Conservation (phyloP, 2,888 invertebrate genomes). For the Spilosoma lubricipeda region DNA sequence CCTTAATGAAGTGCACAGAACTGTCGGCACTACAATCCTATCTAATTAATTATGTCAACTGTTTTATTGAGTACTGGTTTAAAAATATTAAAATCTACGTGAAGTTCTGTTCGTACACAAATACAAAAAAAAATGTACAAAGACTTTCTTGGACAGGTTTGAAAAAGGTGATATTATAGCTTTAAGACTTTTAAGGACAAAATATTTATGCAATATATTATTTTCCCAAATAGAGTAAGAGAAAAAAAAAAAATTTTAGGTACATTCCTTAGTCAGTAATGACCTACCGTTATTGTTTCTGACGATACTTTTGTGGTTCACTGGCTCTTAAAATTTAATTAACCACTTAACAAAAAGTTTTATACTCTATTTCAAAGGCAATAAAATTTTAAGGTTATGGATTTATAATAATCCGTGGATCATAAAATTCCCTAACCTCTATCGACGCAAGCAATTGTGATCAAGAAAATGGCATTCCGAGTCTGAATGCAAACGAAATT, state of each 20-base stretch:
- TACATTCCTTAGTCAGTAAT: too few relatives aligned
- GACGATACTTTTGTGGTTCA: not conserved
- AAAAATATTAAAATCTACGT: not conserved
- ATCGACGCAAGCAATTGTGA: slow-evolving; percentile 44
- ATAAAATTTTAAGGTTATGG: slow-evolving; percentile 34
- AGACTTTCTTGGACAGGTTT: too few relatives aligned
- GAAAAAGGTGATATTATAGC: too few relatives aligned
- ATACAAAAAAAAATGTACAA: too few relatives aligned
- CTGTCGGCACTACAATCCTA: not conserved
- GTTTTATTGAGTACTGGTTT: not conserved
- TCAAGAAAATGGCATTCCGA: slow-evolving; percentile 31
- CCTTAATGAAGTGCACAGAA: not conserved
- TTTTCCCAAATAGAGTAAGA: too few relatives aligned
- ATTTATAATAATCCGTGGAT: slow-evolving; percentile 33
- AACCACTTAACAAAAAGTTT: not conserved
- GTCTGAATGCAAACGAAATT: slow-evolving; percentile 50
- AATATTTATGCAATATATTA: too few relatives aligned
- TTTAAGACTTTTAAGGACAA: too few relatives aligned
- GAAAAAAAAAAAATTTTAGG: too few relatives aligned
- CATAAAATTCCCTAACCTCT: slow-evolving; percentile 42
- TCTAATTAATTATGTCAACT: not conserved
- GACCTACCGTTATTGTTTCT: not conserved
- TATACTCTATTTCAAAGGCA: not conserved
- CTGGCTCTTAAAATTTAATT: not conserved
- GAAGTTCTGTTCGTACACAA: too few relatives aligned